These are phyloP conservation scores for Hippasteria phrygiana DNA, from an alignment of 53 echinoderm and acorn worm species.

Conservation along the genomic window DNA sequence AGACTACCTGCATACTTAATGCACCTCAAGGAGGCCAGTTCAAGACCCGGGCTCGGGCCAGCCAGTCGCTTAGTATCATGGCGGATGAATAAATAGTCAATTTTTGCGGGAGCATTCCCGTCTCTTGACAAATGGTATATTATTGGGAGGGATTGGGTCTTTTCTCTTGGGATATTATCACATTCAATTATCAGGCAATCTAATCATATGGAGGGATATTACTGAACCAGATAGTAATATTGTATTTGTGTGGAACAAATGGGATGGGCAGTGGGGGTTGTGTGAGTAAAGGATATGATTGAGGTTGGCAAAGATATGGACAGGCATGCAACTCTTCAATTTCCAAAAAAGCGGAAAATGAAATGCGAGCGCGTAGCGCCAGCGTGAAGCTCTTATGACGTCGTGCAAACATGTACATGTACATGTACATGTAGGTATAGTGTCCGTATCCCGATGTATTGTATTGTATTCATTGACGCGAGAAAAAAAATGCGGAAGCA, in stretches of 20 bases:
- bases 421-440: too few relatives aligned
- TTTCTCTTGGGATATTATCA: neutral
- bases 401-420: too few relatives aligned
- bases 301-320: too few relatives aligned
- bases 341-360: too few relatives aligned
- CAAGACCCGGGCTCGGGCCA: neutral
- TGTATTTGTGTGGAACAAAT: neutral
- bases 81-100: neutral
- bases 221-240: neutral
- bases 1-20: conserved; percentile 6
- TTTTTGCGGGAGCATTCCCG: neutral
- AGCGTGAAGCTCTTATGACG: too few relatives aligned
- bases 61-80: neutral
- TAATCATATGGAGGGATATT: neutral
- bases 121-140: neutral
- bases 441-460: too few relatives aligned
- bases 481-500: too few relatives aligned
- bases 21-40: neutral
- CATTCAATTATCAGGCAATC: neutral
- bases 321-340: too few relatives aligned
- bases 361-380: too few relatives aligned
- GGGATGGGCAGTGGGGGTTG: neutral
- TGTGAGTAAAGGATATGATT: neutral
- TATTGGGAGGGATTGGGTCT: neutral
- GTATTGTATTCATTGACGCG: too few relatives aligned